Percentiles rank a stretch among this genome's conserved stretches.
phyloP scores from a whole-genome alignment of 2,797 vertebrate genomes.

The Gymnothorax javanicus region DNA sequence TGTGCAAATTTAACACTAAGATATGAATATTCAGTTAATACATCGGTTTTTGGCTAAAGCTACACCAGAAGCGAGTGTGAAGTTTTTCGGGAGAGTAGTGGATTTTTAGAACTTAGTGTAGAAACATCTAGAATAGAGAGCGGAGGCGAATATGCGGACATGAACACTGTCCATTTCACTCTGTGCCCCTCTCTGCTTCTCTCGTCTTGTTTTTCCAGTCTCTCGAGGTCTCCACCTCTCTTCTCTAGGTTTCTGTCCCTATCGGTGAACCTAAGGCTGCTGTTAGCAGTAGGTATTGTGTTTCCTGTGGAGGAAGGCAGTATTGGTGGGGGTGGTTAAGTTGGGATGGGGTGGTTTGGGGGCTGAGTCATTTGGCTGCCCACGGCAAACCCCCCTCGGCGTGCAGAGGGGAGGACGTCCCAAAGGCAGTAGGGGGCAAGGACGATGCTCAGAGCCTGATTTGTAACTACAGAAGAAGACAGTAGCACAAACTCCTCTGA shows the following conservation, averaged over 20 bases:
- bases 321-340: neutral
- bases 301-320: neutral
- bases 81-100: too few relatives aligned
- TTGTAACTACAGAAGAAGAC: neutral
- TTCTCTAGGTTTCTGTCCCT: neutral
- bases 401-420: neutral
- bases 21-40: too few relatives aligned
- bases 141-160: too few relatives aligned
- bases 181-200: neutral
- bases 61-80: too few relatives aligned
- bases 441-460: neutral
- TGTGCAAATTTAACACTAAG: too few relatives aligned
- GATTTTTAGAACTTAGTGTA: too few relatives aligned
- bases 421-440: neutral
- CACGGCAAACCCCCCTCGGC: neutral
- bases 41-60: too few relatives aligned
- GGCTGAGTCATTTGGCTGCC: neutral
- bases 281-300: neutral
- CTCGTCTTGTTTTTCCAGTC: slow-evolving; percentile 22
- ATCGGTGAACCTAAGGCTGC: neutral
- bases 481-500: too few relatives aligned
- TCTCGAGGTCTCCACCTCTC: neutral
- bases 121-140: too few relatives aligned
- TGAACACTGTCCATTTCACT: neutral
- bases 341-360: neutral